Conservation (phyloP, 37 sponge, comb jelly and placozoan species). For the Bolinopsis microptera region DNA sequence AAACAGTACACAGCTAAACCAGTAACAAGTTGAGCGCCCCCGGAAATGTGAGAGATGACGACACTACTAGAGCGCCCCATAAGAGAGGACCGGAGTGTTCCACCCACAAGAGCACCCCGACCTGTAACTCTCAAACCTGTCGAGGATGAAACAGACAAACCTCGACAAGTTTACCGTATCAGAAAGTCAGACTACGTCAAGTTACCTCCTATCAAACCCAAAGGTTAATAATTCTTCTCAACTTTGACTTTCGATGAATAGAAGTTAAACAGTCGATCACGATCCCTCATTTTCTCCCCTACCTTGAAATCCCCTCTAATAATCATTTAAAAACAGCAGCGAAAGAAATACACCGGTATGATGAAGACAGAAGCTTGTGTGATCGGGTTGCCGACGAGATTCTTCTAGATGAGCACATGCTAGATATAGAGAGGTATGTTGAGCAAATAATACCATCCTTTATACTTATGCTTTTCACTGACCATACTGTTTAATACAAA, state of each 20-base stretch:
- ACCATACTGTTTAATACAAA: no score
- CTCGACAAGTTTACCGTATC: conserved; percentile 23
- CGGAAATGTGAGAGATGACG: neutral
- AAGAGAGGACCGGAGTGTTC: neutral
- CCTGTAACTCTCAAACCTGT: neutral
- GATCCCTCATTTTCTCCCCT: no score
- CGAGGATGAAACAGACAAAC: neutral
- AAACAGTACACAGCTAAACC: no score
- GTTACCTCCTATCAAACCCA: conserved; percentile 1
- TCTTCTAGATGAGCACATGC: neutral
- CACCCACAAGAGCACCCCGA: neutral
- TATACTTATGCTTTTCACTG: no score
- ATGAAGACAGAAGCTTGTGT: neutral
- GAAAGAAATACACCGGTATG: no score
- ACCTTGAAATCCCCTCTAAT: no score
- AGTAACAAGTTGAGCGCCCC: no score
- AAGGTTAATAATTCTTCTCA: neutral
- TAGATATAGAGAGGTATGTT: neutral
- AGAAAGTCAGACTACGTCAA: conserved; percentile 17
- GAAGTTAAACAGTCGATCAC: no score
- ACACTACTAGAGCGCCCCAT: neutral
- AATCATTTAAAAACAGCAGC: no score
- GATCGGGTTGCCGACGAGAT: neutral
- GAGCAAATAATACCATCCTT: no score
- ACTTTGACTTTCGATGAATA: neutral